Conservation (phyloP, 1,140 invertebrate species). For the Drosophila lowei region DNA sequence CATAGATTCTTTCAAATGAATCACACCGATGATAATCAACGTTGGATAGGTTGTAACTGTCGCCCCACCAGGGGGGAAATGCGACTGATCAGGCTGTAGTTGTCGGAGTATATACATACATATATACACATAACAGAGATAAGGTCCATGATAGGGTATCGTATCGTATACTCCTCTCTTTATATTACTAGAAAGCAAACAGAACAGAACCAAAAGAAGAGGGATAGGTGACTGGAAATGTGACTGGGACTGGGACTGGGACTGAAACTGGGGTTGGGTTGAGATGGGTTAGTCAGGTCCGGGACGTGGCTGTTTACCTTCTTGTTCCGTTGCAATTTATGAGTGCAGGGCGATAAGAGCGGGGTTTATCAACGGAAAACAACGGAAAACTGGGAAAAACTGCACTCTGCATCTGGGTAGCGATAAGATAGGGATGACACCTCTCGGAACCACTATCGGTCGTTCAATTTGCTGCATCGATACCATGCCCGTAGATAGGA, state of each 20-base stretch:
- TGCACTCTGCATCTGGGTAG: slow-evolving; percentile 72
- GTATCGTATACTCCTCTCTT: slow-evolving; percentile 24
- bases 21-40: slow-evolving; percentile 65
- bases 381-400: slow-evolving; percentile 43
- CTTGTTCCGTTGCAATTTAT: slow-evolving; percentile 78
- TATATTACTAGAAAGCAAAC: slow-evolving; percentile 61
- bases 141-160: slow-evolving; percentile 47
- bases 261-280: slow-evolving; percentile 9
- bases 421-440: slow-evolving; percentile 66
- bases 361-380: slow-evolving; percentile 47
- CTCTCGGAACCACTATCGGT: slow-evolving; percentile 56
- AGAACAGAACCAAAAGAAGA: slow-evolving; percentile 30
- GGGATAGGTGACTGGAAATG: slow-evolving; percentile 32
- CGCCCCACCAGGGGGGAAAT: slow-evolving; percentile 27
- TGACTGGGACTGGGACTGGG: slow-evolving; percentile 7
- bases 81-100: slow-evolving; percentile 55
- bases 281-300: slow-evolving; percentile 62
- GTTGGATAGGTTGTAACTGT: slow-evolving; percentile 21
- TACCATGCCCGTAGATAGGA: slow-evolving; percentile 16
- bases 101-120: slow-evolving; percentile 31
- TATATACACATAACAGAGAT: slow-evolving; percentile 65
- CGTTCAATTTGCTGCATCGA: slow-evolving; percentile 49
- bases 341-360: slow-evolving; percentile 63
- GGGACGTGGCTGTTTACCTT: slow-evolving; percentile 63
- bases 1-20: slow-evolving; percentile 61